Percentiles rank a stretch among this genome's conserved stretches.
Evolutionary conservation across 2,113 vertebrate genomes (phyloP).

Genomic region (Gila orcuttii): DNA sequence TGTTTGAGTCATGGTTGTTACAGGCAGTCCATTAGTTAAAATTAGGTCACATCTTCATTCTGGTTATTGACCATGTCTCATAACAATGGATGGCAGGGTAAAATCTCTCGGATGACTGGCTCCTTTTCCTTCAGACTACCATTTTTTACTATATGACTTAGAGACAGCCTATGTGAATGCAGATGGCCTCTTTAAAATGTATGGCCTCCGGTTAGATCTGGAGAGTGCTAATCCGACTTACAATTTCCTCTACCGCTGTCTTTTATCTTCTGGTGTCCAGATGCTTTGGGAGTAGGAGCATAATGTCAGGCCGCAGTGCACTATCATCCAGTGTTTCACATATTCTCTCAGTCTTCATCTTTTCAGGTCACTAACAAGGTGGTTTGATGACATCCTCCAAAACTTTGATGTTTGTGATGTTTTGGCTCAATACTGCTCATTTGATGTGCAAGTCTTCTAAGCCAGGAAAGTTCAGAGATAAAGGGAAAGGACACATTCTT

Average conservation of each 20-base stretch:
- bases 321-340: not conserved
- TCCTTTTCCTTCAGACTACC: not conserved
- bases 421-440: conserved; percentile 11
- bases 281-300: conserved; percentile 3
- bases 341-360: not conserved
- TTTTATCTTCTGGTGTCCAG: conserved; percentile 20
- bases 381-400: not conserved
- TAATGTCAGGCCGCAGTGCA: conserved; percentile 1
- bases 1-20: not conserved
- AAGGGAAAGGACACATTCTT: conserved; percentile 9
- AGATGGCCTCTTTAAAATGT: conserved; percentile 27
- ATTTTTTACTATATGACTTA: not conserved
- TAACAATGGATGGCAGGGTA: not conserved
- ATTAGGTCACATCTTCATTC: conserved; percentile 11
- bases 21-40: not conserved
- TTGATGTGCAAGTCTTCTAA: conserved; percentile 11
- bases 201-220: conserved; percentile 11
- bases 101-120: not conserved
- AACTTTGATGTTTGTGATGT: conserved; percentile 45
- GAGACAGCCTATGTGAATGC: conserved; percentile 17
- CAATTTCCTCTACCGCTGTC: not conserved
- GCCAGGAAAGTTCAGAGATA: conserved; percentile 22
- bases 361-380: conserved; percentile 40
- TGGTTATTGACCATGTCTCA: not conserved
- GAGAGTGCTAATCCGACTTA: conserved; percentile 11